Evolutionary conservation across 2,797 vertebrate genomes (phyloP).

Genomic region (Gymnocypris eckloni): DNA sequence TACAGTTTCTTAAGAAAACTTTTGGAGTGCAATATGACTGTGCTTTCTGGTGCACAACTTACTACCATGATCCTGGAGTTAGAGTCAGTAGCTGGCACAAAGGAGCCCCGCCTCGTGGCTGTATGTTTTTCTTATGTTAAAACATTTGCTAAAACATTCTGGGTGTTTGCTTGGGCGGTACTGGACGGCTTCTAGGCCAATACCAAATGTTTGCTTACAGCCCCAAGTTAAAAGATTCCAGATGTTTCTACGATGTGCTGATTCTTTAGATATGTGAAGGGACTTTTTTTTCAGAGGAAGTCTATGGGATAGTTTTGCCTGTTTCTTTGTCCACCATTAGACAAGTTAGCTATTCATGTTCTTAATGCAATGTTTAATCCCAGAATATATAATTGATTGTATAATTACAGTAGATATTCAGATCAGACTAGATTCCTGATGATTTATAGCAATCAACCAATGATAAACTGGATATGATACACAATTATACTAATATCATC

Average conservation of each 20-base stretch:
- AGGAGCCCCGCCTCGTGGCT: not conserved
- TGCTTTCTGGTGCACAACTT: not conserved
- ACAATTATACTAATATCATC: not conserved
- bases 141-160: conserved; percentile 3
- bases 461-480: not conserved
- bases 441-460: not conserved
- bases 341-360: not conserved
- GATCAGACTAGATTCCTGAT: not conserved
- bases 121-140: not conserved
- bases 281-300: not conserved
- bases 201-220: not conserved
- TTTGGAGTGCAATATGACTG: not conserved
- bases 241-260: not conserved
- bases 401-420: not conserved
- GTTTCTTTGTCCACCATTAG: not conserved
- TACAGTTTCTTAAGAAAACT: not conserved
- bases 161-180: not conserved
- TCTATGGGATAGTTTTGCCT: not conserved
- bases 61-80: not conserved
- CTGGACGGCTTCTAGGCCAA: not conserved
- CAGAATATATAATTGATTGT: not conserved
- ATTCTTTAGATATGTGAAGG: not conserved
- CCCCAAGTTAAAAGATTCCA: not conserved
- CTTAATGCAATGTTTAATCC: not conserved
- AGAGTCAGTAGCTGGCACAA: not conserved